Conservation (phyloP, 1,140 invertebrate genomes). For the Drosophila miranda region DNA sequence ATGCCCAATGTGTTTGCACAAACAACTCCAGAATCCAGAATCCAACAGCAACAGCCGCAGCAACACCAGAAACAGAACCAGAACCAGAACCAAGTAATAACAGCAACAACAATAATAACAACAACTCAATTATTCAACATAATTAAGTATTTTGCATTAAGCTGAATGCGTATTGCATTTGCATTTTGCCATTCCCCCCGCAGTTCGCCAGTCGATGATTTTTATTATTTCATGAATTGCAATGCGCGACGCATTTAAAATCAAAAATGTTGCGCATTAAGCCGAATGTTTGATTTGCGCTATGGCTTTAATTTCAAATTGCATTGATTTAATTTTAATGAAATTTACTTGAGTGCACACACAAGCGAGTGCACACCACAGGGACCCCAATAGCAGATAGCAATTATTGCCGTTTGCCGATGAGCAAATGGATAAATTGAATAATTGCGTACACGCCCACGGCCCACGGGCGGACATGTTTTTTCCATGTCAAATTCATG, state of each 20-base stretch:
- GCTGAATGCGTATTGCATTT: constrained; percentile 57
- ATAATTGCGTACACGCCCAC: constrained; percentile 61
- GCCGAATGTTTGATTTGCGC: constrained; percentile 71
- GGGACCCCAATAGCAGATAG: constrained; percentile 12
- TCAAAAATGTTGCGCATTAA: constrained; percentile 77
- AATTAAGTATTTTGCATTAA: constrained; percentile 80
- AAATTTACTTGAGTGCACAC: constrained; percentile 64
- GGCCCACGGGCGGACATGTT: constrained; percentile 4
- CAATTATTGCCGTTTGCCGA: constrained; percentile 50
- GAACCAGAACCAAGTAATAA: not conserved
- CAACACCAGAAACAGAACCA: not conserved
- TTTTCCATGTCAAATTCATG: constrained; percentile 14
- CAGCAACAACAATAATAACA: constrained; percentile 45
- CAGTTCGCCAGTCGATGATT: constrained; percentile 35
- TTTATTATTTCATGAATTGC: constrained; percentile 76
- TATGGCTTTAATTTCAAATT: constrained; percentile 76
- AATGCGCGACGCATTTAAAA: constrained; percentile 73
- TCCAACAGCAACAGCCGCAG: constrained; percentile 12
- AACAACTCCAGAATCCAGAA: constrained; percentile 36
- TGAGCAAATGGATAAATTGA: constrained; percentile 60
- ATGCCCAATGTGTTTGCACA: constrained; percentile 73
- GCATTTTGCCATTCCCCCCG: constrained; percentile 19
- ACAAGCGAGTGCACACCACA: not conserved
- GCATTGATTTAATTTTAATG: constrained; percentile 77
- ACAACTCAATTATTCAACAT: constrained; percentile 79